Evolutionary conservation across 2,797 vertebrate species (phyloP), one percentile per base, ranked within the genome.

Genomic region (Scolopax rusticola): DNA sequence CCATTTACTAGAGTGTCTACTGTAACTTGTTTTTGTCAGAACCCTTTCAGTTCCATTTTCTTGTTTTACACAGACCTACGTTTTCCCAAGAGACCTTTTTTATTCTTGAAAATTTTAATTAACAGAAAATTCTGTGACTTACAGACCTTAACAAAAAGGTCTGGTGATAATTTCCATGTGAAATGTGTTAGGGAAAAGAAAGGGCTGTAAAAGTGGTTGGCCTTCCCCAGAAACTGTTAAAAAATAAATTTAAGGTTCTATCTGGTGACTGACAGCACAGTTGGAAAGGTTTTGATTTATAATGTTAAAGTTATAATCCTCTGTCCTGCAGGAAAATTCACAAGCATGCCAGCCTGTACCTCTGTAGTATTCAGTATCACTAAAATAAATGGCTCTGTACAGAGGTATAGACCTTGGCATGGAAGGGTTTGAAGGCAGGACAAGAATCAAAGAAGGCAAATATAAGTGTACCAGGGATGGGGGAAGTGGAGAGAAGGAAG

Each of bases 391-490:
- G 23, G 8, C 27, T 60, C 16, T 32, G 16, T 73, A 17, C 12
- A 69, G 57, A 75, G 18, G 20, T 50, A 60, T 3, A 50, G 23
- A 12, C 9, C 50, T 69, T 53, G 57, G 13, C 13, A 57, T 4
- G 25, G 43, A 50, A 38, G 11, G 4, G 2, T 74, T 59, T 67
- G 36, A 71, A 86, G 47, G n/a, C 47, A 95, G 40, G 12, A 65
- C 3, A 79, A 53, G 33, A 50, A 78, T 81, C 32, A 93, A 80
- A 89, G 50, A 56, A 43, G 11, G 20, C 10, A 91, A 84, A 84
- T 48, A 51, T 30, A 53, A 80, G 63, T 24, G 2, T 67, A 47
- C 5, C 0, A 0, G 8, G 8, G n/a, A 12, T 3, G 14, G 15
- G 8, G 32, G 16, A 6, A 21, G 15, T 14, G 18, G 11, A 28